Evolutionary conservation across 2,888 invertebrate species (phyloP).

Genomic region (Nephrotoma flavescens): DNA sequence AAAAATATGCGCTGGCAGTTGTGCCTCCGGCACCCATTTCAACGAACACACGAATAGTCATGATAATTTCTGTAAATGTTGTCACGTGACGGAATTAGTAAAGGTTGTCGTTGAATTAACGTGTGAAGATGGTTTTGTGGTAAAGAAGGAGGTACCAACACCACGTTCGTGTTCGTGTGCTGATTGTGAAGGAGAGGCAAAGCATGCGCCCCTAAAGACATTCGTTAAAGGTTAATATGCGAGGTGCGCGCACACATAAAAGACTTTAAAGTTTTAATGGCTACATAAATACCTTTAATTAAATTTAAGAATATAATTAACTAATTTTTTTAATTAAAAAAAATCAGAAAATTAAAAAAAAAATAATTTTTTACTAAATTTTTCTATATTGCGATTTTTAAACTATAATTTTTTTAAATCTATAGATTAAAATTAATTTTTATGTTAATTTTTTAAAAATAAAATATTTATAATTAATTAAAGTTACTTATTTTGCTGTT

Average conservation of each 20-base stretch:
- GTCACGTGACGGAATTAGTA: not conserved
- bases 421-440: not conserved
- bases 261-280: not conserved
- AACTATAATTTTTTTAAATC: not conserved
- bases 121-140: conserved; percentile 33
- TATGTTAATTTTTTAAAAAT: not conserved
- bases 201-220: not conserved
- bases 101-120: conserved; percentile 18
- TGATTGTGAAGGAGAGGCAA: not conserved
- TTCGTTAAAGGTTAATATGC: not conserved
- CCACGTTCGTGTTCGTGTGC: conserved; percentile 4
- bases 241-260: not conserved
- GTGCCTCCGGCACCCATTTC: conserved; percentile 53
- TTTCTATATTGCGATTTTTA: not conserved
- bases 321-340: not conserved
- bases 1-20: conserved; percentile 55
- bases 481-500: not conserved
- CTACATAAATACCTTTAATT: not conserved
- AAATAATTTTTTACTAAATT: not conserved
- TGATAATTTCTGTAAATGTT: not conserved
- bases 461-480: not conserved
- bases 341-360: not conserved
- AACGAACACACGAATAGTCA: conserved; percentile 25
- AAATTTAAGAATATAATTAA: not conserved
- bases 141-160: conserved; percentile 12